Evolutionary conservation across 2,888 invertebrate species (phyloP), one percentile per base, ranked within the genome.

Genomic region (Petrophora chlorosata): DNA sequence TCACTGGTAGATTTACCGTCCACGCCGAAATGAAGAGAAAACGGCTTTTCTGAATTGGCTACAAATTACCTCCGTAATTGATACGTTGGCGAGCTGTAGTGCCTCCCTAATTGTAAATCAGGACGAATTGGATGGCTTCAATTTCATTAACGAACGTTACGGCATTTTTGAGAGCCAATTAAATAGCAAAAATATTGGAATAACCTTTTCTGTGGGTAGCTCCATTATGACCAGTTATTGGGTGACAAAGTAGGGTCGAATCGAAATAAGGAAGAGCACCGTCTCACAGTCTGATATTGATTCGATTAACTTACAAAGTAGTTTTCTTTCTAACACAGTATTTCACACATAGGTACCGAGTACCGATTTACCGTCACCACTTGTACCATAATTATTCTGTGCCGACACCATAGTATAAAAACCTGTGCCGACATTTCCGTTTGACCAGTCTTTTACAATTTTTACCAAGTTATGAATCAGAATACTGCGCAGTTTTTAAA

Each of bases 31-130:
- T 58, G 55, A 55, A 57, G 60, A 56, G 60, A 56, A 56, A 61
- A 56, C 58, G 51, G 55, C 33, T 56, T 43, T 45, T 57, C 56
- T 48, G 52, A 58, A 61, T 58, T 61, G 58, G 52, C 47, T 56
- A 46, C 53, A 52, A 61, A 61, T 58, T 53, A 56, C 52, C 41
- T 23, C 30, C 38, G 56, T 58, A 57, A 61, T 61, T 61, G 58
- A 61, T 61, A 61, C 53, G 46, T 47, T 39, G 52, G 53, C 47
- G 54, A 47, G 44, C 44, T 42, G 45, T 50, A 50, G 48, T 55
- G 46, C 47, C 53, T 53, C 41, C 49, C 60, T 51, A 51, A 57
- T 57, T 53, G 55, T 56, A 53, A 41, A 49, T 41, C 45, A 52
- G 36, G 36, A 43, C 39, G 40, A 36, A 59, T 53, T 45, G 53